Conservation (phyloP, 1,140 invertebrate species). For the Caenorhabditis tropicalis region DNA sequence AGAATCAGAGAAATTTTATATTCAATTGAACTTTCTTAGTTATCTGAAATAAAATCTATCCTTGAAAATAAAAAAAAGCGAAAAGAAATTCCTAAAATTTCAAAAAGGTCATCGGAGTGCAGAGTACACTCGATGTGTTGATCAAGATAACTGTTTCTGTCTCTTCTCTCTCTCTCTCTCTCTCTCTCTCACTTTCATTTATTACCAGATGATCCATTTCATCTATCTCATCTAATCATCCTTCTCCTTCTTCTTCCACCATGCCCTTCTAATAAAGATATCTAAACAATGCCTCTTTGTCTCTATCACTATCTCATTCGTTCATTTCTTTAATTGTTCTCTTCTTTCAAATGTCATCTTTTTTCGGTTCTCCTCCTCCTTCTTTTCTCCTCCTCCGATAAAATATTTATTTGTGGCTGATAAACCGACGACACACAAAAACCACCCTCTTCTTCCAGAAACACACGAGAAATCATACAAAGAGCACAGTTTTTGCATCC, state of each 20-base stretch:
- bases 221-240: background rate
- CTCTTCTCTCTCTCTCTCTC: background rate
- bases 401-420: background rate
- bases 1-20: no score
- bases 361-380: background rate
- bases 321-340: conserved; percentile 2
- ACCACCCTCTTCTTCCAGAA: background rate
- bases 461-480: background rate
- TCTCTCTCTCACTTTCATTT: background rate
- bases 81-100: background rate
- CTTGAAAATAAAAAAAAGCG: no score
- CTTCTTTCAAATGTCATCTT: background rate
- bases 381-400: background rate
- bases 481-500: no score
- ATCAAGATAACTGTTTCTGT: background rate
- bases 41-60: no score
- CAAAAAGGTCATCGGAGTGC: background rate
- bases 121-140: background rate
- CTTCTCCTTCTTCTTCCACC: conserved; percentile 2
- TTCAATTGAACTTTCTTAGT: no score
- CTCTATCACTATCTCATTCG: background rate
- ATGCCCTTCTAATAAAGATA: no score
- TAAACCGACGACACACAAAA: background rate
- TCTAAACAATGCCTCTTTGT: no score
- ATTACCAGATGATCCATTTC: background rate